These are phyloP conservation scores for Ptilonorhynchus violaceus DNA, from an alignment of 2,113 vertebrate genomes.

Conservation along the genomic window DNA sequence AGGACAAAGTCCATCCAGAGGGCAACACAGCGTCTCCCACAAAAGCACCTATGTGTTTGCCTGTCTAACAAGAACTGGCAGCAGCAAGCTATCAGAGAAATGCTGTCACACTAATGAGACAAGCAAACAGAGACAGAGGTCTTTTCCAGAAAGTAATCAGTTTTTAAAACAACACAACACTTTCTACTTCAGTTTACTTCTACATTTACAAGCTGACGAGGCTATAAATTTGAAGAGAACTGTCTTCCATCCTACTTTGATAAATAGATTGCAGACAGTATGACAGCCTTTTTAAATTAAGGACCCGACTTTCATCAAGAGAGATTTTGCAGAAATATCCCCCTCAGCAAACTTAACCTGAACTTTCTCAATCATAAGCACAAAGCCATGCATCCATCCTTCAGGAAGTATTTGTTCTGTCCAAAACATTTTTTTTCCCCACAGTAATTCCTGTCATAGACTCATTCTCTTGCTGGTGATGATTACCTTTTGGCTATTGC, in stretches of 20 bases:
- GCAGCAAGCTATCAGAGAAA: not conserved
- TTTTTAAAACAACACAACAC: conserved; percentile 16
- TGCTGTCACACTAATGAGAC: conserved; percentile 2
- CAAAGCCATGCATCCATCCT: not conserved
- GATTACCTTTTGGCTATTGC: not conserved
- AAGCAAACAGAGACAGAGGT: not conserved
- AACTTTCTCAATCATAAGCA: conserved; percentile 7
- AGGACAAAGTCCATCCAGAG: not conserved
- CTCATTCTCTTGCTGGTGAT: not conserved
- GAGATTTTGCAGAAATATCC: not conserved
- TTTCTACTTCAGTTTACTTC: conserved; percentile 30
- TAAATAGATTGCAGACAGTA: not conserved
- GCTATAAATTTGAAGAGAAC: conserved; percentile 7
- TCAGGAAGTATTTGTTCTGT: not conserved
- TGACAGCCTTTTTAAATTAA: conserved; percentile 34
- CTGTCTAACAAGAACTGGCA: not conserved
- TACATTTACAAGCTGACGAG: conserved; percentile 26
- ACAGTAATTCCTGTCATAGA: not conserved
- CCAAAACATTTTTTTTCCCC: not conserved
- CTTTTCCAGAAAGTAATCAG: conserved; percentile 25
- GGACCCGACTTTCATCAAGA: conserved; percentile 14
- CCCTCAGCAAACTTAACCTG: not conserved
- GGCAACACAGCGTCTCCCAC: not conserved
- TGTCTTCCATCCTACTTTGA: not conserved
- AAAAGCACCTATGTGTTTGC: not conserved